Base-by-base conservation (phyloP, 1,140 invertebrate species). In the Tetraneura akinire region DNA sequence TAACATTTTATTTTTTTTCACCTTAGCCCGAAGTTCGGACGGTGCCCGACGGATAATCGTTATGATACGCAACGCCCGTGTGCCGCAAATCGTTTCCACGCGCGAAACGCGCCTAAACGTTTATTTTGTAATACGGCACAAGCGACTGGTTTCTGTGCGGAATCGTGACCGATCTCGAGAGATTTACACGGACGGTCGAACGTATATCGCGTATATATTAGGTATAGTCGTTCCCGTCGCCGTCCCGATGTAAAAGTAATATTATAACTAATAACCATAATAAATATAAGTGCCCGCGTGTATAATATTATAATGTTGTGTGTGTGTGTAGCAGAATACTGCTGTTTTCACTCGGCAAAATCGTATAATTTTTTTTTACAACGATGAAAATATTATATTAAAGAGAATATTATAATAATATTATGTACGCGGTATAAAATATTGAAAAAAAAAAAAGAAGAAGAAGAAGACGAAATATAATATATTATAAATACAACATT, bases 81-180 rank as follows among this genome's bases (percentile, higher is more conserved):
- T 68, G 45, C 23, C 23, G 37, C 68, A 18, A 71, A 71, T 71
- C 47, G 45, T 71, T 71, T 71, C 47, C 68, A 29, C 23, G 32
- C 32, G 32, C 9, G 55, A 55, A 78, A 78, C 47, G 3, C 32
- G 37, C 32, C 14, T 60, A 62, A 78, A 78, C 55, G 55, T 78
- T 60, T n/a, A 23, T 78, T 29, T 78, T 62, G 55, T 62, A 57
- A 37, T 74, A 74, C 71, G 26, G 26, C 26, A 49, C 29, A 42
- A 11, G 49, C 32, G 32, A 62, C 74, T 62, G 74, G 74, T 78
- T 62, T 37, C 53, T n/a, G n/a, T n/a, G 55, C 18, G 16, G 74
- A 78, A 78, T 78, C 74, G 74, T 78, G 74, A 78, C 74, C 74
- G 55, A 78, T 29, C 23, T 32, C 37, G 32, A 78, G 53, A 78